These are phyloP conservation scores for Tyrannus savana DNA, from an alignment of 2,113 vertebrate species.

Conservation along the genomic window DNA sequence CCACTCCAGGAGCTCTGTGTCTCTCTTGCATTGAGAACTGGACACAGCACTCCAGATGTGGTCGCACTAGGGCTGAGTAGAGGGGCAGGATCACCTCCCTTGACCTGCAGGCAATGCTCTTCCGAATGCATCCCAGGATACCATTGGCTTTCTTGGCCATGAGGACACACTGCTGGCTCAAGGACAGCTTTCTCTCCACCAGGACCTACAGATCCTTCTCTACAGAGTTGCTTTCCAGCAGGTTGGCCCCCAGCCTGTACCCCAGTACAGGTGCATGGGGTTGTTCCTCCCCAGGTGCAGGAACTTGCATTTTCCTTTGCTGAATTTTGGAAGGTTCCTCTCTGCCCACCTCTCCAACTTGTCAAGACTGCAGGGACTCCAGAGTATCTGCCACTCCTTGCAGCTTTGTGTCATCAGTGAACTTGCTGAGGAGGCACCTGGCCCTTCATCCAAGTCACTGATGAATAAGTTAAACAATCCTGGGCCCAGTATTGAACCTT, in stretches of 20 bases:
- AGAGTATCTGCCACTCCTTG: accelerated
- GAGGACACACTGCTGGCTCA: neutral
- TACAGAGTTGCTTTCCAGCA: neutral
- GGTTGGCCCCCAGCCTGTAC: neutral
- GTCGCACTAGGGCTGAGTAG: neutral
- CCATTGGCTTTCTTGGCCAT: neutral
- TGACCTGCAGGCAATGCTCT: neutral
- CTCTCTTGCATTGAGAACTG: neutral
- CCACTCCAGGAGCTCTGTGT: neutral
- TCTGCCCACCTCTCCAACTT: neutral
- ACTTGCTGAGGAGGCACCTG: neutral
- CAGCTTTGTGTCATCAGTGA: neutral
- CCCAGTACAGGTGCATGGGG: neutral
- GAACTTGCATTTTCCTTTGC: neutral
- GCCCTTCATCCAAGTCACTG: neutral
- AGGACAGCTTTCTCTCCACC: neutral
- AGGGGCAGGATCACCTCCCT: neutral
- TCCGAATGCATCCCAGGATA: neutral
- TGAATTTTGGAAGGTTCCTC: neutral
- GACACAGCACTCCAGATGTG: neutral
- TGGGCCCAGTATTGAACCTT: neutral
- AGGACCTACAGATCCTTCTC: neutral
- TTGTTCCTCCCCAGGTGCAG: neutral
- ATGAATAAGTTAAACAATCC: neutral
- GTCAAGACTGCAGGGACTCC: neutral